Evolutionary conservation across 2,113 vertebrate genomes (phyloP).

Genomic region (Ariopsis seemanni): DNA sequence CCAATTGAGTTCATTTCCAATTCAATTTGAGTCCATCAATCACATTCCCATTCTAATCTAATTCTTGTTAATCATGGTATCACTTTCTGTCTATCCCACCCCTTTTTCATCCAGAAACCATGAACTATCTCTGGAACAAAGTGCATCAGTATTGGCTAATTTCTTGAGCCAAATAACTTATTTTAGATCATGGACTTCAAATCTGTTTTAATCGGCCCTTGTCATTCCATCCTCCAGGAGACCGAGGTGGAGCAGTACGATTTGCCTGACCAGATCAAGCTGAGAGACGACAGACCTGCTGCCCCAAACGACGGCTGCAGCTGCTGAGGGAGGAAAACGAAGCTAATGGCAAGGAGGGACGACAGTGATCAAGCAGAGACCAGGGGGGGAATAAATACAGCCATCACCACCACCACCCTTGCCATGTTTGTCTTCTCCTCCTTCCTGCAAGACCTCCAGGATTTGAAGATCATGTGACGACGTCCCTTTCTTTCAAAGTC

Average conservation of each 20-base stretch:
- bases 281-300: slow-evolving; percentile 81
- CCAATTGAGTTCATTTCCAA: too few species aligned
- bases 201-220: background rate
- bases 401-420: background rate
- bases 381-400: background rate
- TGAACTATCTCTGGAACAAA: background rate
- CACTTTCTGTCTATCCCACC: background rate
- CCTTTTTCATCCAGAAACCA: background rate
- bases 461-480: slow-evolving; percentile 30
- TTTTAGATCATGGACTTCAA: background rate
- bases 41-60: background rate
- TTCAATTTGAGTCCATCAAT: too few species aligned
- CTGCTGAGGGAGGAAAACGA: slow-evolving; percentile 74
- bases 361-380: slow-evolving; percentile 27
- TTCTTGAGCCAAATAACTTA: background rate
- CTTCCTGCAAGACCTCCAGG: slow-evolving; percentile 8
- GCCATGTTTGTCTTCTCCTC: slow-evolving; percentile 14
- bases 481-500: slow-evolving; percentile 26
- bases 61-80: background rate
- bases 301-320: slow-evolving; percentile 79
- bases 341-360: background rate
- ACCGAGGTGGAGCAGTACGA: slow-evolving; percentile 88
- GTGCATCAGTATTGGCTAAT: background rate
- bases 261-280: slow-evolving; percentile 88
- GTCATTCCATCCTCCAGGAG: slow-evolving; percentile 68